Evolutionary conservation across 1,140 invertebrate species (phyloP).

Genomic region (Drosophila equinoxialis): DNA sequence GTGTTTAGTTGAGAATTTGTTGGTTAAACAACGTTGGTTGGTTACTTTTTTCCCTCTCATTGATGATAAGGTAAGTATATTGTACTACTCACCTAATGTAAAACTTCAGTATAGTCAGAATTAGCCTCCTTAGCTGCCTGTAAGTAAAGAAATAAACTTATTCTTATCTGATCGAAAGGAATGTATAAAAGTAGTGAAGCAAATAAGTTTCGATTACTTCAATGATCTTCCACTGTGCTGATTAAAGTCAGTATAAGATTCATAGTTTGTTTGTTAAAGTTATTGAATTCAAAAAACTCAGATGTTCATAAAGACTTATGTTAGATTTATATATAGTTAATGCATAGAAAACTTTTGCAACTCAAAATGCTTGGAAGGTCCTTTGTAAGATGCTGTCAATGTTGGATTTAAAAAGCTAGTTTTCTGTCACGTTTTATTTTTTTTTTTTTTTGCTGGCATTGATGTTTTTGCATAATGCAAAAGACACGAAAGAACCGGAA

Average conservation of each 20-base stretch:
- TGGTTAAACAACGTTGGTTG: conserved; percentile 54
- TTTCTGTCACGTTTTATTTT: neutral
- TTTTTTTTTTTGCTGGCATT: neutral
- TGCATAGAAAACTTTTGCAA: neutral
- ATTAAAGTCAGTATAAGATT: no score
- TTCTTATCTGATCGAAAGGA: no score
- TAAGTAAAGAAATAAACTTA: conserved; percentile 20
- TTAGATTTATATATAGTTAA: no score
- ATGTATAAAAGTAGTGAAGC: neutral
- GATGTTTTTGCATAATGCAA: conserved; percentile 23
- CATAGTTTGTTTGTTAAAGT: no score
- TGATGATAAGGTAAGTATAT: conserved; percentile 56
- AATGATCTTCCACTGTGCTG: no score
- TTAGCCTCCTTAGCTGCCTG: conserved; percentile 3
- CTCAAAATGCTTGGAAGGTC: neutral
- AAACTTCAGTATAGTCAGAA: neutral
- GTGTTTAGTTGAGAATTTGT: conserved; percentile 54
- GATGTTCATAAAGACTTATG: no score
- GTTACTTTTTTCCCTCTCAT: conserved; percentile 38
- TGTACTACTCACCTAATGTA: conserved; percentile 38
- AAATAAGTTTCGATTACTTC: no score
- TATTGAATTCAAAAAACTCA: no score
- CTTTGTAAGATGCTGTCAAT: neutral
- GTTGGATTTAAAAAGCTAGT: neutral
- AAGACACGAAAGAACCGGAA: neutral